A percentile compares a stretch with the other conserved stretches of the same genome.
Conservation (phyloP, 2,113 vertebrate species). For the pig (Sus scrofa) region T2T-Sscrofa CM000814.6:39860501-39861000, state of each 20-base stretch:
- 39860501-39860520: background rate
- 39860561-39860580: background rate
- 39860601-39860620: background rate
- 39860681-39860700: background rate
- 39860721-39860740: conserved; percentile 12
- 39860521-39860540: background rate
- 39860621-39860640: background rate
- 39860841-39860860: background rate
- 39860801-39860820: background rate
- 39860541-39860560: background rate
- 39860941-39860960: too few species aligned
- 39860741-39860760: conserved; percentile 22
- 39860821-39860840: background rate
- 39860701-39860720: background rate
- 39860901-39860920: too few species aligned
- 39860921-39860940: too few species aligned
- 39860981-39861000: too few species aligned
- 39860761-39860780: conserved; percentile 1
- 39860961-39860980: too few species aligned
- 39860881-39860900: too few species aligned
- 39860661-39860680: background rate
- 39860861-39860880: background rate
- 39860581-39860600: background rate
- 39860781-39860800: background rate
- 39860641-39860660: background rate